Conservation (phyloP, 2,797 vertebrate species). For the Serranus cabrilla region DNA sequence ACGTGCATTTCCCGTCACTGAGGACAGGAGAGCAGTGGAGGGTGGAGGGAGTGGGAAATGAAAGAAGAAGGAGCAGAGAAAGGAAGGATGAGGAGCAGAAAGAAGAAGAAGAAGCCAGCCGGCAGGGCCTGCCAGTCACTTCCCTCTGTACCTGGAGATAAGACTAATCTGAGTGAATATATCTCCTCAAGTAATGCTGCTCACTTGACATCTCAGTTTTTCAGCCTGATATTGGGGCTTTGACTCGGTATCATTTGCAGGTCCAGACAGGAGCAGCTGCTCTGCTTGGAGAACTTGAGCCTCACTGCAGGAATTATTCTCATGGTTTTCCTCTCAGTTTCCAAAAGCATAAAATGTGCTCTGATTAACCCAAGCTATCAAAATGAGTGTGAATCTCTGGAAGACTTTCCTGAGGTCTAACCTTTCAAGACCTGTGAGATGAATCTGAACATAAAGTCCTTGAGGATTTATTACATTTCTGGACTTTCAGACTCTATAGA, state of each 20-base stretch:
- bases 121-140: constrained; percentile 28
- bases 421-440: not conserved
- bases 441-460: not conserved
- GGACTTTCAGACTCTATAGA: not conserved
- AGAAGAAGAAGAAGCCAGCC: constrained; percentile 6
- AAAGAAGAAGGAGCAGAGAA: constrained; percentile 12
- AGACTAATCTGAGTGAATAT: constrained; percentile 50
- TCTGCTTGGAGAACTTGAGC: constrained; percentile 8
- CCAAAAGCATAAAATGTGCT: not conserved
- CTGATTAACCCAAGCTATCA: not conserved
- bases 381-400: not conserved
- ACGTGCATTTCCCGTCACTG: constrained; percentile 44
- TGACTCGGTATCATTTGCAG: constrained; percentile 35
- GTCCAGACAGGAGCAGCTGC: constrained; percentile 20
- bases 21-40: constrained; percentile 41
- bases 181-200: constrained; percentile 22
- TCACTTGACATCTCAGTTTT: constrained; percentile 33
- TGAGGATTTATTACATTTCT: not conserved
- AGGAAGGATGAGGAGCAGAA: constrained; percentile 15
- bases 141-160: constrained; percentile 52
- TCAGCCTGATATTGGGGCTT: constrained; percentile 7
- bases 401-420: not conserved
- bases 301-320: not conserved
- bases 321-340: not conserved
- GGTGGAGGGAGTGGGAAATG: constrained; percentile 25